A percentile compares a stretch with the other conserved stretches of the same genome.
These are phyloP conservation scores for Cataglyphis hispanica DNA, from an alignment of 1,140 invertebrate genomes.

Conservation along the genomic window DNA sequence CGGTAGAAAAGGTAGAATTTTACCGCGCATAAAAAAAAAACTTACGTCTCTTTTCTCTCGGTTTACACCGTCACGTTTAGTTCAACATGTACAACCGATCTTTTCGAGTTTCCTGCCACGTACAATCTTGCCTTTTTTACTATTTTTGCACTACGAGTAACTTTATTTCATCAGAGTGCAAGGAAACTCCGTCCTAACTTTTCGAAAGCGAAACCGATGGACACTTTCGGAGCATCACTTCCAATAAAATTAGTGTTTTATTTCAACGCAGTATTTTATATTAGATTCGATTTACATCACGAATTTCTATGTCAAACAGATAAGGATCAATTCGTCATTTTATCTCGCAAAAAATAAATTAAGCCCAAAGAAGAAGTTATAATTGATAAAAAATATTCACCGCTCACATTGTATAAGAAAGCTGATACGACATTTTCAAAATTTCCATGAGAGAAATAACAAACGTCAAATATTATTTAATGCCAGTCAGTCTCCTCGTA, in stretches of 20 bases:
- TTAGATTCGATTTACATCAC: neutral
- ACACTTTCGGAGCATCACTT: neutral
- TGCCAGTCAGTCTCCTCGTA: neutral
- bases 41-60: conserved; percentile 37
- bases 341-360: neutral
- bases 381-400: neutral
- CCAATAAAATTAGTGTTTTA: conserved; percentile 29
- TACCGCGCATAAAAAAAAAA: conserved; percentile 1
- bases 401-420: neutral
- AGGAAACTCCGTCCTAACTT: conserved; percentile 38
- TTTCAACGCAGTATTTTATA: neutral
- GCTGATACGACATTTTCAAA: neutral
- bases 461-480: conserved; percentile 31
- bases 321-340: neutral
- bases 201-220: neutral
- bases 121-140: conserved; percentile 26
- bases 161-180: conserved; percentile 16
- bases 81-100: conserved; percentile 40
- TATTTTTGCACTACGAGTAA: conserved; percentile 38
- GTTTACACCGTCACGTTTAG: conserved; percentile 50
- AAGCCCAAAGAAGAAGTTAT: neutral
- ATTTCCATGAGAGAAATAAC: neutral
- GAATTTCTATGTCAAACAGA: too few relatives aligned
- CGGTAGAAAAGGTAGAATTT: conserved; percentile 8
- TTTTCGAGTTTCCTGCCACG: conserved; percentile 46